phyloP scores from a whole-genome alignment of 2,797 vertebrate species.

The Vultur gryphus region DNA sequence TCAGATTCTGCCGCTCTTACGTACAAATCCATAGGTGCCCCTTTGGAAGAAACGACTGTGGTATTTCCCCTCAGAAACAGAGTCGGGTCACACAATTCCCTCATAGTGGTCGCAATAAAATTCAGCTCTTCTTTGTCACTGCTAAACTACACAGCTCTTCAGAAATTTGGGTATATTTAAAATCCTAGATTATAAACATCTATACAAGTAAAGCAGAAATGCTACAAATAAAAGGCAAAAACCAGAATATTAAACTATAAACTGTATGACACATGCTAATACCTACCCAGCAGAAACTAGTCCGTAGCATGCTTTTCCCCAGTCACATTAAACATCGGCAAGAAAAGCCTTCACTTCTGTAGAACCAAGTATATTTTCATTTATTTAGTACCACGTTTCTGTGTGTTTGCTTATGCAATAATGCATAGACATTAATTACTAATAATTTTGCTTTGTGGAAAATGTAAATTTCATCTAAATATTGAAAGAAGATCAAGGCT shows the following conservation, averaged over 20 bases:
- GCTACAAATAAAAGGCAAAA: not conserved
- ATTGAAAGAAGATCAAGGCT: not conserved
- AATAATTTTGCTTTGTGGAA: not conserved
- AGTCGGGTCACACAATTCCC: not conserved
- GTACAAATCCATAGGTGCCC: not conserved
- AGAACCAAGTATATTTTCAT: not conserved
- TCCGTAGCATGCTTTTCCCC: not conserved
- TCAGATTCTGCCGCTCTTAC: not conserved
- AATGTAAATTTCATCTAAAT: not conserved
- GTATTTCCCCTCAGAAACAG: not conserved
- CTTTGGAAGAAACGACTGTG: not conserved
- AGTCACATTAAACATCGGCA: not conserved
- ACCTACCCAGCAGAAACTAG: not conserved
- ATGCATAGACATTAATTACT: not conserved
- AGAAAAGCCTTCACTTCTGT: not conserved
- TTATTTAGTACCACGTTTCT: not conserved
- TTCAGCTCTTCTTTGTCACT: not conserved
- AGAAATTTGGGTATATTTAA: not conserved
- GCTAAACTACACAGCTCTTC: not conserved
- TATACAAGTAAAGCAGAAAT: not conserved
- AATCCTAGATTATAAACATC: not conserved
- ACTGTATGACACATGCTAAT: not conserved
- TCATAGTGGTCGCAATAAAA: accelerated
- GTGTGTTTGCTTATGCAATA: not conserved
- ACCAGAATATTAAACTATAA: not conserved